phyloP scores from a whole-genome alignment of 2,888 invertebrate genomes.

The Ectobius pallidus region DNA sequence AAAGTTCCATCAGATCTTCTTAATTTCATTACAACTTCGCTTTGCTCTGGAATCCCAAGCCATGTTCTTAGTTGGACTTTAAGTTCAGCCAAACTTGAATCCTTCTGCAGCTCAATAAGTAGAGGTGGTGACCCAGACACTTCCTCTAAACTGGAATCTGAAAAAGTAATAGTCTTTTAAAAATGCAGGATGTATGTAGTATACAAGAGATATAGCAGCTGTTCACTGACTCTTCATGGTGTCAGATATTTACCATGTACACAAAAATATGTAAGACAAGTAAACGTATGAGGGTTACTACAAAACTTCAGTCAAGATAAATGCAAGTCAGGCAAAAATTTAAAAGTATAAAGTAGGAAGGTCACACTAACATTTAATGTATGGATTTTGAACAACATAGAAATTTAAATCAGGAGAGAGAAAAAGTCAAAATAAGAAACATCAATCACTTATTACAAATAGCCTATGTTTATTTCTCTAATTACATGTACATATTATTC shows the following conservation, averaged over 20 bases:
- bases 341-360: not conserved
- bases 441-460: too few relatives aligned
- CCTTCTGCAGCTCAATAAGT: conserved; percentile 14
- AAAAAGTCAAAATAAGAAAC: too few relatives aligned
- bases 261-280: not conserved
- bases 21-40: conserved; percentile 21
- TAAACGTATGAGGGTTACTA: not conserved
- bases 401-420: too few relatives aligned
- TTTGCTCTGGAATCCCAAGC: conserved; percentile 26
- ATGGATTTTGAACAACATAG: too few relatives aligned
- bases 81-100: conserved; percentile 11
- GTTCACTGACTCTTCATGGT: too few relatives aligned
- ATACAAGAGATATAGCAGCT: too few relatives aligned
- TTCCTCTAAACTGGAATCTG: conserved; percentile 1
- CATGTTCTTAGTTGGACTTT: conserved; percentile 8
- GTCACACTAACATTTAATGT: too few relatives aligned
- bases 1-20: conserved; percentile 16
- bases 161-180: not conserved
- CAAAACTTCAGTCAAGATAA: not conserved
- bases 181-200: too few relatives aligned
- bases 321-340: not conserved
- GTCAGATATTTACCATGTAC: not conserved
- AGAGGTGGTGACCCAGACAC: conserved; percentile 4
- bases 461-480: too few relatives aligned
- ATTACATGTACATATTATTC: too few relatives aligned